Evolutionary conservation across 2,888 invertebrate species (phyloP), one percentile per base, ranked within the genome.

Genomic region (Clistopyga incitator): DNA sequence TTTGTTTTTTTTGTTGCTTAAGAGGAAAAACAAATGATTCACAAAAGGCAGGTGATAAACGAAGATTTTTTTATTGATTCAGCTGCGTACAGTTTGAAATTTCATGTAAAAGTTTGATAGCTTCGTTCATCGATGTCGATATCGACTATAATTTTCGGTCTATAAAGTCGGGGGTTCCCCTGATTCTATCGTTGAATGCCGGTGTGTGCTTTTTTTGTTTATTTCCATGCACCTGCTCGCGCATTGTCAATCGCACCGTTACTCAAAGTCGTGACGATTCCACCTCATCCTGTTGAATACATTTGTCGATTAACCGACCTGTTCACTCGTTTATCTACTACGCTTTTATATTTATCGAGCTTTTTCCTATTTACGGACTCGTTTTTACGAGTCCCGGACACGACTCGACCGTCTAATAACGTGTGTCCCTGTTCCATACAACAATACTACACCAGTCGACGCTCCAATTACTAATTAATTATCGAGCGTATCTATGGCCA

Each of bases 251-350:
- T 65, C 29, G 38, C 59, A 47, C n/a, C n/a, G 47, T 42, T 77
- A 77, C 47, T 77, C 77, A 68, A 68, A 77, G 29, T n/a, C 59
- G 34, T 29, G 68, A 29, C 68, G 77, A 68, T 77, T 77, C 77
- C 77, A 77, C 54, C 42, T 45, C 34, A 6, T 38, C 77, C 77
- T 77, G 77, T 67, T 68, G 68, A 56, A 50, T 59, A 77, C 34
- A 68, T 68, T 61, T 18, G 34, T 42, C 61, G 15, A 59, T 59
- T 45, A 59, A 45, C n/a, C 45, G 54, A 59, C 56, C 10, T 45
- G 38, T 45, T 15, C 18, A 13, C 56, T 29, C 38, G 23, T 20
- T 8, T 52, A 34, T 13, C 70, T 54, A 34, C 67, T 67, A 47
- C 50, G 13, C n/a, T 18, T 42, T 72, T 42, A 42, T 25, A 38